A percentile compares a stretch with the other conserved stretches of the same genome.
Conservation (phyloP, 2,797 vertebrate species). For the Austrolebias charrua region DNA sequence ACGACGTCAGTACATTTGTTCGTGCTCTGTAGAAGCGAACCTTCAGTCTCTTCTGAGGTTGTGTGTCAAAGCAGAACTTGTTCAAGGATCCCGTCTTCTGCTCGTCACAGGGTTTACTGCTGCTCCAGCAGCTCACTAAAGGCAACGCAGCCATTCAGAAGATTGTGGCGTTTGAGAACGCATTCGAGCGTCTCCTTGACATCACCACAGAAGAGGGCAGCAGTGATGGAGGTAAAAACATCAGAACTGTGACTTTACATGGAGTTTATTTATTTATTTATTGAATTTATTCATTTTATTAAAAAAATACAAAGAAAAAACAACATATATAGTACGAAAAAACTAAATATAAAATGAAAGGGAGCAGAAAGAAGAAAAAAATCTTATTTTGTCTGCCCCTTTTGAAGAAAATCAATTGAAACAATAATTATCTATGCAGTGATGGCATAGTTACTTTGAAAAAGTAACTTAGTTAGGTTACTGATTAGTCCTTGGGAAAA, state of each 20-base stretch:
- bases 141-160: slow-evolving; percentile 98
- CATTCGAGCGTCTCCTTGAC: slow-evolving; percentile 95
- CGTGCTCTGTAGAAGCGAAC: background rate
- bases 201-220: slow-evolving; percentile 96
- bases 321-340: no score
- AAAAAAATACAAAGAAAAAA: no score
- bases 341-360: no score
- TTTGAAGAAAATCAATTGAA: no score
- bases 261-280: no score
- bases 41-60: background rate
- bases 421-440: no score
- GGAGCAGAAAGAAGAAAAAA: no score
- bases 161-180: slow-evolving; percentile 98
- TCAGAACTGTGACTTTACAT: background rate
- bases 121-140: slow-evolving; percentile 96
- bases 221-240: slow-evolving; percentile 91
- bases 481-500: no score
- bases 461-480: no score
- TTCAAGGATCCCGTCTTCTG: background rate
- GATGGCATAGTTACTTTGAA: no score
- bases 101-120: slow-evolving; percentile 84
- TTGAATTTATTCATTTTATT: no score
- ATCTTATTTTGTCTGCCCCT: no score
- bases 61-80: background rate
- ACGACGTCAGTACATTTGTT: slow-evolving; percentile 85